Base-by-base conservation (phyloP, 2,797 vertebrate genomes). In the Helarctos malayanus region DNA sequence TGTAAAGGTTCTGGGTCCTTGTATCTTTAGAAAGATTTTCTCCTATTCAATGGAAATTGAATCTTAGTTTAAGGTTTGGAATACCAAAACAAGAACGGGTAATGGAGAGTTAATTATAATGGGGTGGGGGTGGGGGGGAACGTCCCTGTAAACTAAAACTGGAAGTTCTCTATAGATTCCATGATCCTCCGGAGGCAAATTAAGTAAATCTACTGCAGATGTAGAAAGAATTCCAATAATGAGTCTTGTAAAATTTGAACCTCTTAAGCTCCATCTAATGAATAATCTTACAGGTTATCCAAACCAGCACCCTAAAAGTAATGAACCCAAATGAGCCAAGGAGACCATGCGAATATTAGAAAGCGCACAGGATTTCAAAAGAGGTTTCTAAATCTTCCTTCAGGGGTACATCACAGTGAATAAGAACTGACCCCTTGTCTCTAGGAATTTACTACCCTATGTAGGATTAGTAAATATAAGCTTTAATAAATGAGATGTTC, bases 221-320 rank as follows among this genome's bases (percentile, higher is more conserved):
- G 73, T 80, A 89, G 81, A 97, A 97, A 61, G 90, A 97, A 96
- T 96, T 94, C 85, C 84, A 96, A 90, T 97, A 97, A 97, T 49
- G 81, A 97, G 47, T 79, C 84, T 84, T 97, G 56, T 92, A 97
- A 96, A 95, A 86, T 79, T 81, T 91, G 78, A 95, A 86, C 81
- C 68, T 92, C 61, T 97, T 96, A 96, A 94, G 32, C 52, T 92
- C 41, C 45, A 57, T 83, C 79, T 97, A 96, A 95, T 96, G 94
- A 59, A 56, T 78, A 80, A 71, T 84, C 81, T 82, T 54, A 81
- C 35, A 63, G 75, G 47, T 93, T 91, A 95, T 54, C 41, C 71
- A 92, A 97, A 85, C 32, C 29, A 90, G 54, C 16, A 69, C 23
- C 54, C 9, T 95, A 59, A 80, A 88, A 61, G n/a, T 13, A 88